Base-by-base conservation (phyloP, 2,888 invertebrate species). In the Leucophora obtusa region DNA sequence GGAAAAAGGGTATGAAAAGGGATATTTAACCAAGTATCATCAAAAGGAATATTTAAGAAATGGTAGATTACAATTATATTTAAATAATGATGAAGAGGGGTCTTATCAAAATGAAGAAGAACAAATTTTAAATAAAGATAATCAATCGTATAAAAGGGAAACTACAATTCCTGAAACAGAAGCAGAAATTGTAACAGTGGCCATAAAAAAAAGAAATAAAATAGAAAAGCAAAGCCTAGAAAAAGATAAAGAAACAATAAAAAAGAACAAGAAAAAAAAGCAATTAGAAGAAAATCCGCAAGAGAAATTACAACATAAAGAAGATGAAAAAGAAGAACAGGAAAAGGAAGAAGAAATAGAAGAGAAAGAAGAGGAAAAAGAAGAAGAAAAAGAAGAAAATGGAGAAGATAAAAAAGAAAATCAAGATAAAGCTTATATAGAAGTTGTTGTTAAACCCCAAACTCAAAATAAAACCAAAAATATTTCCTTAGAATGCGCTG, bases 1-100 rank as follows among this genome's bases (percentile, higher is more conserved):
- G 33, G 83, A 76, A 6, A 86, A 86, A 2, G 87, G 88, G 14
- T 88, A 88, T 43, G 85, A 86, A 54, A 84, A 82, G 18, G 83
- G 83, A 1, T 85, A 84, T 43, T 35, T 88, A 9, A 82, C 84
- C n/a, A 84, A 84, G 56, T 68, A 84, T 4, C 84, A 85, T 18
- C 84, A 85, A 21, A 72, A 70, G 33, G 83, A 84, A 21, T 85
- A 84, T 17, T 54, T 76, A 33, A 80, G 79, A 9, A 82, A 83
- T 21, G 84, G 79, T 0, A 82, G 82, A 4, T 68, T 85, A 4
- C 79, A 83, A 14, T 51, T 85, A 33, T 21, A 83, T 5, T 71
- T 79, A 0, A 47, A 62, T 2, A 56, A 43, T 10, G 68, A 65
- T 3, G 33, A 59, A 5, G 18, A 66, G 9, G 4, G 10, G 6